Percentiles rank a stretch among this genome's conserved stretches.
Conservation (phyloP, 2,113 vertebrate species). For the Nesogale talazaci region DNA sequence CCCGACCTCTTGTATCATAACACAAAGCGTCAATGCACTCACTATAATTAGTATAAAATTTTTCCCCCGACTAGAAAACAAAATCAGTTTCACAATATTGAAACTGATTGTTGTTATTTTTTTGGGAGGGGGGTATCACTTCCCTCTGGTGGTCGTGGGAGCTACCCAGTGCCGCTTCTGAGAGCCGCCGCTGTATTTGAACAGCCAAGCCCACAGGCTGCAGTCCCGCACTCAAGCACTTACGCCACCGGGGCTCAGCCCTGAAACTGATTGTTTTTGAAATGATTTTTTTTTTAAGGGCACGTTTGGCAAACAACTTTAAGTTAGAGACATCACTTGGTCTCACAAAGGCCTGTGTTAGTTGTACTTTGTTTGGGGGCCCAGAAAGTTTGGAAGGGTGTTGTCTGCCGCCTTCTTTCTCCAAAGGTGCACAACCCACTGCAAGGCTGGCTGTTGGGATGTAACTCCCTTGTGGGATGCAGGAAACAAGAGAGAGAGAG, state of each 20-base stretch:
- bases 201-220: too few species aligned
- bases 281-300: too few species aligned
- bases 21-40: constrained; percentile 55
- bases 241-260: too few species aligned
- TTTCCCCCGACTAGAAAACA: background rate
- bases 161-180: too few species aligned
- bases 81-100: constrained; percentile 37
- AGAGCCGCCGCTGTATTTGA: too few species aligned
- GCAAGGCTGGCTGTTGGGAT: background rate
- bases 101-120: constrained; percentile 19
- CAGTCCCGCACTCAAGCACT: too few species aligned
- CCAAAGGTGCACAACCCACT: background rate
- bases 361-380: background rate
- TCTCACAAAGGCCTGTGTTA: constrained; percentile 41
- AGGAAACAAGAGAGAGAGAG: background rate
- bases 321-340: constrained; percentile 52
- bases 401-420: background rate
- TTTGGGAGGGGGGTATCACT: too few species aligned
- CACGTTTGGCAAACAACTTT: constrained; percentile 44
- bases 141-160: too few species aligned
- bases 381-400: background rate
- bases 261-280: too few species aligned
- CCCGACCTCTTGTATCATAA: constrained; percentile 1
- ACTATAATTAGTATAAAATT: constrained; percentile 12
- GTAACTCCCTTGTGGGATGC: background rate